Evolutionary conservation across 2,888 invertebrate species (phyloP), one percentile per base, ranked within the genome.

Genomic region (Ichneumon xanthorius): DNA sequence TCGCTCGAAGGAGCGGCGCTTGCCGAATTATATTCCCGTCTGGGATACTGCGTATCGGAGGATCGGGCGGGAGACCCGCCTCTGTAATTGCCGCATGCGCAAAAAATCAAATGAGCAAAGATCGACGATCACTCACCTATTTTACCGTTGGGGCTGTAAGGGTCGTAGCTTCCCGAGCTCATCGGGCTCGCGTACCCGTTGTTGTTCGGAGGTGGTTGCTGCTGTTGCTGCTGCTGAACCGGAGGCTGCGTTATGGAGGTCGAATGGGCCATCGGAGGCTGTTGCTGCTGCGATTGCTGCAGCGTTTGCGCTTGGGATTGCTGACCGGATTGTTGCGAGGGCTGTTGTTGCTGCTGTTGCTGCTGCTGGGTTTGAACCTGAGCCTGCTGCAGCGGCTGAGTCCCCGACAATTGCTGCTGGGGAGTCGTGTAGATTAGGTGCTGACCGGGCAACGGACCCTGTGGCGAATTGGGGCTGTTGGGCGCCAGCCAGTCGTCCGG

Each of bases 121-220:
- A 40, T 63, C 33, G 26, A 40, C 33, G 45, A 55, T 26, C 75
- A 95, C 97, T 96, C 91, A 97, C 98, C 97, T 95, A 97, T 96
- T 96, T 97, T 98, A 92, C 97, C 97, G 94, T 97, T 97, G 88
- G 98, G 98, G 95, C 97, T 98, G 94, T 98, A 98, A 2, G 97
- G 97, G 90, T 98, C 98, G 95, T 98, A 98, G 96, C 97, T 98
- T 94, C 97, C 96, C 22, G 97, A 97, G 77, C 97, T 97, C 95
- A 97, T 96, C 26, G 98, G 97, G 89, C 97, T 97, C 75, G 97
- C 97, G 94, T 97, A 98, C 79, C 98, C 98, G 91, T 97, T 97
- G 92, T 96, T 96, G 88, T 95, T 92, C 78, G 92, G 89, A 65
- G 92, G 92, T 72, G 90, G 92, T 67, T 89, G 88, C 58, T 86